Base-by-base conservation (phyloP, 2,797 vertebrate species). In the Enteromius trimaculatus region DNA sequence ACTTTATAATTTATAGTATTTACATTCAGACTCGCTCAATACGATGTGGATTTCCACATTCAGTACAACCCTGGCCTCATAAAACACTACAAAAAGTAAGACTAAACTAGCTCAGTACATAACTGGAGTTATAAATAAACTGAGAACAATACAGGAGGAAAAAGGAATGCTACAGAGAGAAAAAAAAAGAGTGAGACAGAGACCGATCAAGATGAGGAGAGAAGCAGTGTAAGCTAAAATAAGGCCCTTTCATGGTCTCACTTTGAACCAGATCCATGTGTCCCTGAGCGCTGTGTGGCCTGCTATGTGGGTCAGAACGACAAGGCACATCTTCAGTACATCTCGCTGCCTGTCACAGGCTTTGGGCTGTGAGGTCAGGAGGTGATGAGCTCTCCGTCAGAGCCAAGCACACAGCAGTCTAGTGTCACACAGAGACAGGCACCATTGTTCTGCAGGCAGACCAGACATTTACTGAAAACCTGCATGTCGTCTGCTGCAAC, bases 401-500 rank as follows among this genome's bases (percentile, higher is more conserved):
- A 80, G 80, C 80, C 77, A 26, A 69, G 86, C 84, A 81, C 84
- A 84, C 89, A 79, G 83, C 72, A 66, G 21, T n/a, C 83, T 80
- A 65, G 87, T 87, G 86, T 87, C 87, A 81, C 55, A 51, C 79
- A 44, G 85, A 87, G 85, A 89, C 88, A 85, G 39, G 58, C 68
- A 44, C 80, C 77, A 87, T 90, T 90, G 88, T 89, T 71, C 84
- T 39, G 49, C 53, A 79, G 16, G 62, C 58, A 78, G 51, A 39
- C 21, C 29, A 80, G 84, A 86, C 65, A 62, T 51, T 62, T 85
- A 79, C 42, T 74, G 60, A 74, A 82, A 78, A 88, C 79, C 81
- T 74, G 72, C 9, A 37, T 71, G 69, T 71, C 21, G 72, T 78
- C 76, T 49, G 72, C 65, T 58, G 51, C 55, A 68, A 74, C 79